Evolutionary conservation across 2,797 vertebrate species (phyloP).

Genomic region (Cyprinella venusta): DNA sequence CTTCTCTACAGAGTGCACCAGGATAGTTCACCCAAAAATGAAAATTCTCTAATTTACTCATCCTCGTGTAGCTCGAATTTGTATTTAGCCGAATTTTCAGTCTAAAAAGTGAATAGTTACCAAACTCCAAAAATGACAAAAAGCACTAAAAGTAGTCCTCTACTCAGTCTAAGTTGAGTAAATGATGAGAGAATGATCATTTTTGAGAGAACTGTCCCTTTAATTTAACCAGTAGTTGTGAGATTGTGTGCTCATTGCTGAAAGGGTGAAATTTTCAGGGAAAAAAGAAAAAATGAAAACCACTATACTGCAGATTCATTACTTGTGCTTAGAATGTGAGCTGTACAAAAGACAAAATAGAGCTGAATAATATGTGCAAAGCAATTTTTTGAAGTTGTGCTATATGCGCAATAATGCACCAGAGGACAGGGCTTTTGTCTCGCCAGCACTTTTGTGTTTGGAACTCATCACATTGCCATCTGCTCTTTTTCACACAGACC

Average conservation of each 20-base stretch:
- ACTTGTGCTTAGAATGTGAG: constrained; percentile 42
- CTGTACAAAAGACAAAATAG: constrained; percentile 45
- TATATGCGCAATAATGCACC: constrained; percentile 57
- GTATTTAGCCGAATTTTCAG: not conserved
- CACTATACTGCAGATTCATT: constrained; percentile 52
- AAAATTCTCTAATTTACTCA: not conserved
- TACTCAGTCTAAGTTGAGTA: not conserved
- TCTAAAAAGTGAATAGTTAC: not conserved
- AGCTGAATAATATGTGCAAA: constrained; percentile 54
- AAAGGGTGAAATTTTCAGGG: constrained; percentile 49
- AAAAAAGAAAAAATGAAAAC: constrained; percentile 40
- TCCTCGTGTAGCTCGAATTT: not conserved
- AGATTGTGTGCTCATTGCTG: constrained; percentile 30
- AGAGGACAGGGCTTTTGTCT: constrained; percentile 54
- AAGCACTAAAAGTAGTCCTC: not conserved
- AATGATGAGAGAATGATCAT: not conserved
- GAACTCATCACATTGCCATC: constrained; percentile 43
- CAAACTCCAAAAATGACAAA: constrained; percentile 5
- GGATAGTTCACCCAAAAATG: not conserved
- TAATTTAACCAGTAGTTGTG: constrained; percentile 32
- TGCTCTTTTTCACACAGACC: not conserved
- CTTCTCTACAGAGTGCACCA: not conserved
- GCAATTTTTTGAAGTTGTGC: constrained; percentile 61
- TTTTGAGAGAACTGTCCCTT: not conserved
- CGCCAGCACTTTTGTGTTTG: constrained; percentile 20